These are phyloP conservation scores for Erinaceus europaeus DNA, from an alignment of 2,113 vertebrate genomes.

Conservation along the genomic window DNA sequence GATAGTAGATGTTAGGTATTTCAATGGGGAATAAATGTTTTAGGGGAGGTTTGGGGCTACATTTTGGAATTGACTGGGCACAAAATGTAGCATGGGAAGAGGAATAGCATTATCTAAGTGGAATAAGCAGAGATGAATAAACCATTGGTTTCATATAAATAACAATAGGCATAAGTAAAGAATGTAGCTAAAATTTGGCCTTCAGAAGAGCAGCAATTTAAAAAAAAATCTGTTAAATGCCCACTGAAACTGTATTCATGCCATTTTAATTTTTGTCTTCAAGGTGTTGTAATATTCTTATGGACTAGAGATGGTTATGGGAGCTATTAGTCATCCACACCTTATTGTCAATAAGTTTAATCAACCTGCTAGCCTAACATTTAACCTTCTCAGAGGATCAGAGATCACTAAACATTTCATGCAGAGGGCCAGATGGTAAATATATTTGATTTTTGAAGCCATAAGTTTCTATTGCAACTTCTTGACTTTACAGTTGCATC, in stretches of 20 bases:
- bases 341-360: neutral
- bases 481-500: neutral
- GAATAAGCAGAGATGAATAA: neutral
- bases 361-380: neutral
- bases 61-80: neutral
- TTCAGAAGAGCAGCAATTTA: too few relatives aligned
- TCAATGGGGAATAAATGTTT: neutral
- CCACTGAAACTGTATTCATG: neutral
- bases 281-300: neutral
- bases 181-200: too few relatives aligned
- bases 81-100: neutral
- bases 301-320: neutral
- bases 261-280: slow-evolving; percentile 5
- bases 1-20: neutral
- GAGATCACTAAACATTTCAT: neutral
- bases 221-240: neutral
- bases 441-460: neutral
- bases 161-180: neutral
- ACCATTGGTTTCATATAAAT: neutral
- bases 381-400: neutral
- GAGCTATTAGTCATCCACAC: neutral
- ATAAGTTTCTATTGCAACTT: neutral
- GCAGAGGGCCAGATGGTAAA: neutral
- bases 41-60: neutral
- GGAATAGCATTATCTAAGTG: neutral